A percentile compares a stretch with the other conserved stretches of the same genome.
These are phyloP conservation scores for Polyodon spathula DNA, from an alignment of 2,113 vertebrate genomes.

Conservation along the genomic window DNA sequence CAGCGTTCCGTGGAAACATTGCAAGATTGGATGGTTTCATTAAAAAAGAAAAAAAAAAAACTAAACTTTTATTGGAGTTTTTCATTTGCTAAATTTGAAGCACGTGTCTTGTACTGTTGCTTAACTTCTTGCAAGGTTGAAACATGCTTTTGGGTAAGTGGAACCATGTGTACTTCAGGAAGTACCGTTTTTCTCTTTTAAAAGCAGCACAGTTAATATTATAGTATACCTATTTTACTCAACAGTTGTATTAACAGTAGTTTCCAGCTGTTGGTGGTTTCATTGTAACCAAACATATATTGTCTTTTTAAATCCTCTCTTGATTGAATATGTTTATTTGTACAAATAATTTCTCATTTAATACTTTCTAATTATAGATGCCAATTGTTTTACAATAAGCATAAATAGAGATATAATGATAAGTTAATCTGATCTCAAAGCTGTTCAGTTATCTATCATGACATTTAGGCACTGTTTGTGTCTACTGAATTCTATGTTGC, in stretches of 20 bases:
- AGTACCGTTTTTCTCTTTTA: too few species aligned
- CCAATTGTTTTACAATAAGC: too few species aligned
- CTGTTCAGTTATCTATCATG: too few species aligned
- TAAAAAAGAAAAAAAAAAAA: conserved; percentile 26
- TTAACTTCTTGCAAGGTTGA: conserved; percentile 32
- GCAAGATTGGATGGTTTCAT: not conserved
- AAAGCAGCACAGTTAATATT: too few species aligned
- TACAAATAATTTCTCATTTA: not conserved
- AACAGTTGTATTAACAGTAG: too few species aligned
- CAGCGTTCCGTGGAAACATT: conserved; percentile 27
- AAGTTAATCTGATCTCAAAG: too few species aligned
- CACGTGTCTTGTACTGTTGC: conserved; percentile 30
- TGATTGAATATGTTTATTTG: not conserved
- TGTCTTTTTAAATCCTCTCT: not conserved
- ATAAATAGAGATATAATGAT: too few species aligned
- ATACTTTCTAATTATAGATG: too few species aligned
- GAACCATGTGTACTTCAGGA: conserved; percentile 21
- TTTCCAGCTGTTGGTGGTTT: too few species aligned
- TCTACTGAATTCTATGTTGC: too few species aligned
- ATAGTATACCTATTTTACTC: too few species aligned
- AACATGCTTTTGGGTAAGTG: conserved; percentile 68
- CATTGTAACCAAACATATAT: not conserved
- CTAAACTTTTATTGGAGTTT: conserved; percentile 19
- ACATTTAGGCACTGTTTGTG: too few species aligned
- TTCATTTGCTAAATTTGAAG: conserved; percentile 26